Conservation (phyloP, 1,140 invertebrate genomes). For the Uloborus diversus region DNA sequence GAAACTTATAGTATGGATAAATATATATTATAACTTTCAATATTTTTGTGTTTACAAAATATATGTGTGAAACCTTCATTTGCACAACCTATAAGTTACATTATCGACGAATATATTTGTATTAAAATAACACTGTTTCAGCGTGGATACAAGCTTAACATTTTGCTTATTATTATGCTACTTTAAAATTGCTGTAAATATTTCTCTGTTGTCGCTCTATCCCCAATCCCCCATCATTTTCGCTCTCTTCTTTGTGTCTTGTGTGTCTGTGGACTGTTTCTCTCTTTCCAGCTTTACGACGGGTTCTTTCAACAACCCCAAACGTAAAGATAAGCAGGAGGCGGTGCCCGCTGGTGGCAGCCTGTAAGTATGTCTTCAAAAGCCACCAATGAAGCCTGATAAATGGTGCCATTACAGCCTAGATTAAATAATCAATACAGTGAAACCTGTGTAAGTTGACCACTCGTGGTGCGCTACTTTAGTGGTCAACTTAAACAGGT, state of each 20-base stretch:
- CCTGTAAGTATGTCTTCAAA: constrained; percentile 58
- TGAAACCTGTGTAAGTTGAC: no score
- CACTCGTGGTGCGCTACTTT: no score
- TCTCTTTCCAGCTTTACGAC: constrained; percentile 53
- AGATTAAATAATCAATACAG: no score
- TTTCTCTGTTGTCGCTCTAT: constrained; percentile 6
- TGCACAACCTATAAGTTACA: no score
- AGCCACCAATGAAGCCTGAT: background rate
- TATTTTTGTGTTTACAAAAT: no score
- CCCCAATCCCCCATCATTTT: constrained; percentile 2
- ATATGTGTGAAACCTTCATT: no score
- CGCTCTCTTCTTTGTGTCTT: constrained; percentile 11
- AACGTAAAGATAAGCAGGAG: constrained; percentile 60
- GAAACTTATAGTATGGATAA: no score
- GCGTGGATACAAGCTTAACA: background rate
- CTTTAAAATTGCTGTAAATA: background rate
- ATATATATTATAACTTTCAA: no score
- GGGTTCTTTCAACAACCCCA: constrained; percentile 59
- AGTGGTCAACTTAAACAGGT: no score
- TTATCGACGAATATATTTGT: no score
- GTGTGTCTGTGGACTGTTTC: constrained; percentile 21
- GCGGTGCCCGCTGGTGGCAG: constrained; percentile 52
- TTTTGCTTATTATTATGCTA: background rate
- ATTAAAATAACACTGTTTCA: no score
- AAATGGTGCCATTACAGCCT: background rate